A percentile compares a stretch with the other conserved stretches of the same genome.
Conservation (phyloP, 2,113 vertebrate species). For the Peromyscus californicus region DNA sequence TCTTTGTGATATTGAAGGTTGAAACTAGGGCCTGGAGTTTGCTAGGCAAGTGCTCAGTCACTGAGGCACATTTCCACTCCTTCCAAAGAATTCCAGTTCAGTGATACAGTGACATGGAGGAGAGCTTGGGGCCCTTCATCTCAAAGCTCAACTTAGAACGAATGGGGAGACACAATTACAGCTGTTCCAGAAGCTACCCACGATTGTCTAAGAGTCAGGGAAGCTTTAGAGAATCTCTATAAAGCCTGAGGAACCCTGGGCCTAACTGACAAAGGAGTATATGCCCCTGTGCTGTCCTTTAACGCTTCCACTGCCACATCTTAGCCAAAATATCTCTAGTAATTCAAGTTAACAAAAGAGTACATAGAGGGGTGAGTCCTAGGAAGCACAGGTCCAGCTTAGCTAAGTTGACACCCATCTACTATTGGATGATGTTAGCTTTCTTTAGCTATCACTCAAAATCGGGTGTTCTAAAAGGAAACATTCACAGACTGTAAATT, state of each 20-base stretch:
- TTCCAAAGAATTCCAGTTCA: not conserved
- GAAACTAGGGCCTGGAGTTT: not conserved
- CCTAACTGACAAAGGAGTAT: not conserved
- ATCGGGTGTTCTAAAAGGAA: conserved; percentile 50
- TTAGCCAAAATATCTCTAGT: not conserved
- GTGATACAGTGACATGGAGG: not conserved
- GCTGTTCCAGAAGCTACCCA: not conserved
- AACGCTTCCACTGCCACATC: not conserved
- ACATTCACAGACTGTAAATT: conserved; percentile 53
- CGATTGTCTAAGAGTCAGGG: not conserved
- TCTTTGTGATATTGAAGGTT: not conserved
- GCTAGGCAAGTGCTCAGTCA: not conserved
- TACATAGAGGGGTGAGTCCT: not conserved
- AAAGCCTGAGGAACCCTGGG: not conserved
- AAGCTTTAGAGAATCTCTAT: not conserved
- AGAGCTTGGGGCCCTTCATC: not conserved
- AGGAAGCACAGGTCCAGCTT: conserved; percentile 1
- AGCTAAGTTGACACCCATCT: conserved; percentile 44
- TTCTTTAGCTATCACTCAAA: conserved; percentile 51
- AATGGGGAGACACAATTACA: conserved; percentile 4
- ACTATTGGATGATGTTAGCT: conserved; percentile 24
- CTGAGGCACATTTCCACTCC: not conserved
- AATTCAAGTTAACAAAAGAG: conserved; percentile 2
- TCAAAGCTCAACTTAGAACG: conserved; percentile 20
- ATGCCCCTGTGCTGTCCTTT: not conserved